Conservation (phyloP, 2,113 vertebrate genomes). For the Turnix velox region DNA sequence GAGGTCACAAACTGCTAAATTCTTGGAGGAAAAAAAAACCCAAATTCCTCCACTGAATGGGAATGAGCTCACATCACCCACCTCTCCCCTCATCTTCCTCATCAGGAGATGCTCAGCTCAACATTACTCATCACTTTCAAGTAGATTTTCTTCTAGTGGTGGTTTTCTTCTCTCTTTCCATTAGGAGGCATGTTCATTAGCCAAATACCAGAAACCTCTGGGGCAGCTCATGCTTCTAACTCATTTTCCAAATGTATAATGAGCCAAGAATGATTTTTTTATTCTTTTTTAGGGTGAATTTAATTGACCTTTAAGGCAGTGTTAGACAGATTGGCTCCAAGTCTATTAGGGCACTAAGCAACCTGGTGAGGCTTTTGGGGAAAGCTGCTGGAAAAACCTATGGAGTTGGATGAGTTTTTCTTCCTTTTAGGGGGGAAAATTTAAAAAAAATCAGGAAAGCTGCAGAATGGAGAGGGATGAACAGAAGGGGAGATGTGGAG, state of each 20-base stretch:
- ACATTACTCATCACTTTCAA: too few species aligned
- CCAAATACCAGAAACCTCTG: constrained; percentile 77
- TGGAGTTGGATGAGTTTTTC: not conserved
- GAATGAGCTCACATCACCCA: not conserved
- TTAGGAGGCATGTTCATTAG: constrained; percentile 75
- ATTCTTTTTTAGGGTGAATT: constrained; percentile 83
- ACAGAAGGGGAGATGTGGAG: constrained; percentile 41
- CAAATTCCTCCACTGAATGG: not conserved
- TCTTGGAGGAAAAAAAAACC: not conserved
- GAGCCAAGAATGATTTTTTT: constrained; percentile 79
- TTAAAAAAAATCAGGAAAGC: constrained; percentile 32
- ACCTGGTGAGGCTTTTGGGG: constrained; percentile 73
- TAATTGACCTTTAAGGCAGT: constrained; percentile 82
- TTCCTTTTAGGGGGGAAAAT: too few species aligned
- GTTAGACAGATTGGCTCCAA: constrained; percentile 79
- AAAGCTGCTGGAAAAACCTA: constrained; percentile 65
- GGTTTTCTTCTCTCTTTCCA: constrained; percentile 1
- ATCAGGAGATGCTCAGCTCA: not conserved
- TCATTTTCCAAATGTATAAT: constrained; percentile 80
- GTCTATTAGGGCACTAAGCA: constrained; percentile 74
- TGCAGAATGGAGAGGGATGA: constrained; percentile 50
- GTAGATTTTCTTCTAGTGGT: not conserved
- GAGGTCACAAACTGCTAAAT: too few species aligned
- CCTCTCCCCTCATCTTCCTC: not conserved
- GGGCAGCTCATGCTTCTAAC: constrained; percentile 77